phyloP scores from a whole-genome alignment of 1,140 invertebrate genomes.

The Ladona fulva region DNA sequence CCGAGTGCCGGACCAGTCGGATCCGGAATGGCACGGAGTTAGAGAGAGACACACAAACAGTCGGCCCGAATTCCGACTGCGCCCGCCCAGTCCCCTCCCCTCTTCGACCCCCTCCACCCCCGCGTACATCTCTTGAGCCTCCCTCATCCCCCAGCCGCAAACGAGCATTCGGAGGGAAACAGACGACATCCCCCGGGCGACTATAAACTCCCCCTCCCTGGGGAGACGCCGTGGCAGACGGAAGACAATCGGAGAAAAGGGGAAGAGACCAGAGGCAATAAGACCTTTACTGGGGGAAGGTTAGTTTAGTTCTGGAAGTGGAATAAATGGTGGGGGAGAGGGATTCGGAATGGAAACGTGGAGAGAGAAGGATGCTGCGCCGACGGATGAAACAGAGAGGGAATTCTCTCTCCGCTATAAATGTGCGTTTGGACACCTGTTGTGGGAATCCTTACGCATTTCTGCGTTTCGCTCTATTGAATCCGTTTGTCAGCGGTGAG shows the following conservation, averaged over 20 bases:
- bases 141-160: not conserved
- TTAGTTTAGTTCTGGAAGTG: not conserved
- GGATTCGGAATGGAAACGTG: not conserved
- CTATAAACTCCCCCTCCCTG: not conserved
- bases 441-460: not conserved
- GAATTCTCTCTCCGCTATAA: not conserved
- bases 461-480: not conserved
- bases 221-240: not conserved
- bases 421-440: not conserved
- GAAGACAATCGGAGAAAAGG: conserved; percentile 8
- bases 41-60: not conserved
- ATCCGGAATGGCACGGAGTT: not conserved
- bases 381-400: not conserved
- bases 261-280: not conserved
- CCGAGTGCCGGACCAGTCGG: not conserved
- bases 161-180: too few species aligned
- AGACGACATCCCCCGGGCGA: not conserved
- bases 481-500: not conserved
- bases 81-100: not conserved
- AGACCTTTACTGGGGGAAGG: not conserved
- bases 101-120: not conserved
- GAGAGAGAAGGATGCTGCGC: not conserved
- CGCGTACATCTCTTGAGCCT: too few species aligned
- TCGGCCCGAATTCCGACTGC: not conserved
- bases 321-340: not conserved